Conservation (phyloP, 2,797 vertebrate genomes). For the Glossophaga mutica region DNA sequence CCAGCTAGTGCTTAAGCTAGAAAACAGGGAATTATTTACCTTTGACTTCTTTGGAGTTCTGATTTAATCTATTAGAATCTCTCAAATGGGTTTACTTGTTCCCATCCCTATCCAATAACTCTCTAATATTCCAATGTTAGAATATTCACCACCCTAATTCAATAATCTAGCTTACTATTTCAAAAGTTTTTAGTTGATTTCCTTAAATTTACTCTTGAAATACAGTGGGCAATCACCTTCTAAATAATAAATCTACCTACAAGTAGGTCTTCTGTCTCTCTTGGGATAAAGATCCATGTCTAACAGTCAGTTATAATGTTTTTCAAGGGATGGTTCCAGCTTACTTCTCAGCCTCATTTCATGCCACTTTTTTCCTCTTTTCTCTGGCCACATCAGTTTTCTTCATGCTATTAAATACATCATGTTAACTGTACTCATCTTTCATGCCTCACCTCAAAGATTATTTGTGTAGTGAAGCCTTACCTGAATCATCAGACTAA, state of each 20-base stretch:
- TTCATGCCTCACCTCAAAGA: neutral
- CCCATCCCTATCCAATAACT: neutral
- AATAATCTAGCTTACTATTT: neutral
- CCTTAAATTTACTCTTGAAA: neutral
- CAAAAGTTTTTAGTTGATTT: neutral
- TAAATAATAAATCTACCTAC: neutral
- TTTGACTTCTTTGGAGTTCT: neutral
- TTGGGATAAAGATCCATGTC: neutral
- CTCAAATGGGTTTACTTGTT: neutral
- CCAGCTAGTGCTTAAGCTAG: neutral
- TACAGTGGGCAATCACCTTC: neutral
- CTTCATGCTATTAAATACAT: neutral
- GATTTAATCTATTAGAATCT: neutral
- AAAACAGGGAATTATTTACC: neutral
- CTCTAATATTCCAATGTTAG: neutral
- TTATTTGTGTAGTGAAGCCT: neutral
- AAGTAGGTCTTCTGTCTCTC: neutral
- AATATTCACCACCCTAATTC: neutral
- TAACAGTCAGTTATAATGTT: neutral
- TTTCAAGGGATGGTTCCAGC: neutral
- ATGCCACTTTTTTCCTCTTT: neutral
- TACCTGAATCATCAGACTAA: neutral
- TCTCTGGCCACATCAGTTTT: neutral
- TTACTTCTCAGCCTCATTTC: neutral
- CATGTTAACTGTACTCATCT: neutral